Base-by-base conservation (phyloP, 1,140 invertebrate species). In the Nasonia giraulti region DNA sequence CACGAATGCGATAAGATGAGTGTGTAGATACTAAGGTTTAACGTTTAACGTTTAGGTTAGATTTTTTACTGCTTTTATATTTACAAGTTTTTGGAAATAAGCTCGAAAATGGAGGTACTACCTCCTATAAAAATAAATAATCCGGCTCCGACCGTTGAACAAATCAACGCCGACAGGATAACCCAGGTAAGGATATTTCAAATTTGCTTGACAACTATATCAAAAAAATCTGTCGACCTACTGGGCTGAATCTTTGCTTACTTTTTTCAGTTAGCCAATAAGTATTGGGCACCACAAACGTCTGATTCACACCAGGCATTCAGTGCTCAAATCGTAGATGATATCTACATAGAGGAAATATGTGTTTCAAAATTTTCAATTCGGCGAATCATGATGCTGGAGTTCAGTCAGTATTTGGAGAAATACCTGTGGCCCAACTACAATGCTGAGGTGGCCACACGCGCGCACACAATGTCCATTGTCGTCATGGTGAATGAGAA, bases 391-490 rank as follows among this genome's bases (percentile, higher is more conserved):
- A 98, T 99, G 96, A 96, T 99, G 94, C 93, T 99, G 50, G 98
- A 99, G 92, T 99, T 99, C 89, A 98, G 98, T 90, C 98, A 99
- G 88, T 99, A 99, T 92, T 91, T 99, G 85, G 99, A 99, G 92
- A 98, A 98, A 90, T 99, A 97, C 93, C 91, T 99, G 20, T 99
- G 99, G 99, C 98, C 98, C n/a, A 97, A 99, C 93, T 99, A 98
- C 91, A 92, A 94, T 71, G 93, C 95, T 1, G 93, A 92, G 20
- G 94, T 94, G 76, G 95, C 97, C 1, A 95, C 95, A 0, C 94
- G 96, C 86, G 95, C 96, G 3, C 98, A 99, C 92, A 95, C 99
- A 85, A 96, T 99, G 95, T 99, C 98, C 0, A 98, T 99, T 86
- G 96, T 99, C 50, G 96, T 97, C 0, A 99, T 99, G 97, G 95